Conservation (phyloP, 2,113 vertebrate genomes). For the Erythrocercus mccallii region DNA sequence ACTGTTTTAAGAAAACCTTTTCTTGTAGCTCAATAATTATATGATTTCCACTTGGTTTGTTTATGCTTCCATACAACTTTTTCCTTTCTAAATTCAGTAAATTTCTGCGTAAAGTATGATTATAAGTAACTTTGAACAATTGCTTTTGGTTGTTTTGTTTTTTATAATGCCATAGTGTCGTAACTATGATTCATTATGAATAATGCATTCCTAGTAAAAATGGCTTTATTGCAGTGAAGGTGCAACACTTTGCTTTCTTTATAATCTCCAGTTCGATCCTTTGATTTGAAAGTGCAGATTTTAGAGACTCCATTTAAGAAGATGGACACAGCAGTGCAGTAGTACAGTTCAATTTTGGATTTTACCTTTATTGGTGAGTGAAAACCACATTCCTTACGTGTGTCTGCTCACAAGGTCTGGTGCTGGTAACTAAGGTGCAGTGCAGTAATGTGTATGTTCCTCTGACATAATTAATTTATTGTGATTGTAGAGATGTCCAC, state of each 20-base stretch:
- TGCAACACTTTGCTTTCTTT: not conserved
- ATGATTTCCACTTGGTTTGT: not conserved
- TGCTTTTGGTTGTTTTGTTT: not conserved
- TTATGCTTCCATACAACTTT: not conserved
- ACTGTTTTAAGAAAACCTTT: not conserved
- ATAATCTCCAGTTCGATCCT: not conserved
- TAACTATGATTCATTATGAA: not conserved
- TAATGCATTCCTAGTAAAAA: not conserved
- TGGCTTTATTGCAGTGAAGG: not conserved
- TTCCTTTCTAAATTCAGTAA: not conserved
- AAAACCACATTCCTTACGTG: not conserved
- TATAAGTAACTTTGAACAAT: not conserved
- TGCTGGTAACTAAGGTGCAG: not conserved
- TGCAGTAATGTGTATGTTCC: not conserved
- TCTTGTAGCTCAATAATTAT: not conserved
- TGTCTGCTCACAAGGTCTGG: not conserved
- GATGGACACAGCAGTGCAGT: not conserved
- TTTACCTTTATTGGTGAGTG: not conserved
- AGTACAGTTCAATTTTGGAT: not conserved
- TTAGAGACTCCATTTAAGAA: not conserved
- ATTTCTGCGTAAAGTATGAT: not conserved
- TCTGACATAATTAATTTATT: not conserved
- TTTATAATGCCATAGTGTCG: not conserved
- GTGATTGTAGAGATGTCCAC: fast-evolving
- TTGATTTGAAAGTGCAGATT: not conserved